Conservation (phyloP, 1,140 invertebrate genomes). For the Brachionus rubens region DNA sequence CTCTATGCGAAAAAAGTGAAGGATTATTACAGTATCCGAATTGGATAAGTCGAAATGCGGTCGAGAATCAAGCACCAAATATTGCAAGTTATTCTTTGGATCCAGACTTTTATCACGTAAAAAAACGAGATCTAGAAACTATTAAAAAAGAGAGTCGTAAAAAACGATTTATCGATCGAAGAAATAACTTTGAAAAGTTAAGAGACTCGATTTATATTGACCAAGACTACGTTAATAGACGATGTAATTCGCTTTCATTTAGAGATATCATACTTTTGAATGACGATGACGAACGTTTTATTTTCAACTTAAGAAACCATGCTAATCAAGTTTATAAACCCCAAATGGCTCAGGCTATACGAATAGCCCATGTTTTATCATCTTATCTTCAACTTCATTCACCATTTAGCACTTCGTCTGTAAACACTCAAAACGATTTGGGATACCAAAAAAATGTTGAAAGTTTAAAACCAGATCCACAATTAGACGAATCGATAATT, state of each 20-base stretch:
- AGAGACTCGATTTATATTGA: constrained; percentile 45
- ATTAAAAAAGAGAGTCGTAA: not conserved
- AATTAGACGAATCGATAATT: constrained; percentile 24
- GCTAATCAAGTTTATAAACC: constrained; percentile 41
- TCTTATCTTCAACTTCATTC: constrained; percentile 18
- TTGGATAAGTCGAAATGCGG: constrained; percentile 14
- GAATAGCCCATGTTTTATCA: constrained; percentile 38
- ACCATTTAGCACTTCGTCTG: constrained; percentile 29
- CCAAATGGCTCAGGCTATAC: constrained; percentile 39
- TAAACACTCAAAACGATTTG: constrained; percentile 15
- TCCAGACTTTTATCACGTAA: not conserved
- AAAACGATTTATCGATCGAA: constrained; percentile 36
- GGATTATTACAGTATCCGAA: constrained; percentile 39
- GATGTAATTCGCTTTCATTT: constrained; percentile 6
- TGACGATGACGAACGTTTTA: constrained; percentile 44
- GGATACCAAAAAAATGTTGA: constrained; percentile 2
- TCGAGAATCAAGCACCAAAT: constrained; percentile 5
- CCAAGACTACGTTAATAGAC: not conserved
- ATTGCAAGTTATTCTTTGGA: not conserved
- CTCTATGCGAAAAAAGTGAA: constrained; percentile 21
- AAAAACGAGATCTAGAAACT: constrained; percentile 5
- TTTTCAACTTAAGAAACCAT: constrained; percentile 5
- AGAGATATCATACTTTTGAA: constrained; percentile 13
- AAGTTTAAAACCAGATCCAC: constrained; percentile 39
- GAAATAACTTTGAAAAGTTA: constrained; percentile 42